These are phyloP conservation scores for Scleropages formosus DNA, from an alignment of 2,797 vertebrate genomes.

Conservation along the genomic window DNA sequence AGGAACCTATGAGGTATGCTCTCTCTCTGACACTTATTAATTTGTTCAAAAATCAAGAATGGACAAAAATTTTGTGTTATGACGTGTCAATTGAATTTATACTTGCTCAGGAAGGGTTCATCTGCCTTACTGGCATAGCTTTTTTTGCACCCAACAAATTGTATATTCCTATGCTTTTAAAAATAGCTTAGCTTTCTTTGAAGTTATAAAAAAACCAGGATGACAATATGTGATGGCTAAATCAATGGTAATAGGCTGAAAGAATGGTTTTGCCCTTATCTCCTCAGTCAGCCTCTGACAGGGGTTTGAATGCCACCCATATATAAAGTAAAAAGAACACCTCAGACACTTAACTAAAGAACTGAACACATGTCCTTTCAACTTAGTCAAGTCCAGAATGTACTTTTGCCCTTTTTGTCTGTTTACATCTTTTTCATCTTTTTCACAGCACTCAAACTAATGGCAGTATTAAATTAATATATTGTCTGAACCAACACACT, in stretches of 20 bases:
- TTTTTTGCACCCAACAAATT: slow-evolving; percentile 39
- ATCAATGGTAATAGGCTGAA: slow-evolving; percentile 57
- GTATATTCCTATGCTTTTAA: slow-evolving; percentile 23
- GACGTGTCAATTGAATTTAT: slow-evolving; percentile 10
- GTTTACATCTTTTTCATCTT: background rate
- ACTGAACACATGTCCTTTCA: slow-evolving; percentile 6
- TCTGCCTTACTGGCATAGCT: background rate
- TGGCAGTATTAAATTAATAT: background rate
- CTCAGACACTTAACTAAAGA: background rate
- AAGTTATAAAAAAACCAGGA: slow-evolving; percentile 66
- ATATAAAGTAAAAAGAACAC: background rate
- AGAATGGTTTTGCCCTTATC: slow-evolving; percentile 58
- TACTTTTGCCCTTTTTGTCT: background rate
- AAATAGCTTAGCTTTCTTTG: slow-evolving; percentile 54
- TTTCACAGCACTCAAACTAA: background rate
- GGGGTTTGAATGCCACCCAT: slow-evolving; percentile 37
- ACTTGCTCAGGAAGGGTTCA: slow-evolving; percentile 18
- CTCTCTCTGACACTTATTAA: background rate
- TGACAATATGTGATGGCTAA: slow-evolving; percentile 64
- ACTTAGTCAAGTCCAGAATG: slow-evolving; percentile 6
- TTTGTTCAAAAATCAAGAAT: background rate
- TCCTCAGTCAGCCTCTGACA: slow-evolving; percentile 41
- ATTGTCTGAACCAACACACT: background rate
- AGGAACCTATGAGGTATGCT: background rate
- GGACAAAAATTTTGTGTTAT: background rate